Evolutionary conservation across 1,140 invertebrate species (phyloP).

Genomic region (Platyscapa corneri): DNA sequence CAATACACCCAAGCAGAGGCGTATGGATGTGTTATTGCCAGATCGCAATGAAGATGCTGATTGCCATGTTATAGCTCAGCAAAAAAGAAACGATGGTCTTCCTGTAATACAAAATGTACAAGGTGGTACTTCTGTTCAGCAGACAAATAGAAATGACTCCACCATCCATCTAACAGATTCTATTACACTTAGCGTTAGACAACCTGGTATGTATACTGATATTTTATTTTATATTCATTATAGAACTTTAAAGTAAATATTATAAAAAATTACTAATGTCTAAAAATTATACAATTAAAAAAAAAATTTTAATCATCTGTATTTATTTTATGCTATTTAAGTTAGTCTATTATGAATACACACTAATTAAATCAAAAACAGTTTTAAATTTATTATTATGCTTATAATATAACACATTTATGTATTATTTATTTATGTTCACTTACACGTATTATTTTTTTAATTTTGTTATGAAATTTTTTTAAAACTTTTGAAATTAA

Average conservation of each 20-base stretch:
- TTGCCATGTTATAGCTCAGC: slow-evolving; percentile 81
- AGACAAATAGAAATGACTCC: slow-evolving; percentile 73
- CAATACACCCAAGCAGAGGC: slow-evolving; percentile 65
- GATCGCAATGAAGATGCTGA: slow-evolving; percentile 78
- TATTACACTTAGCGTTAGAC: slow-evolving; percentile 80
- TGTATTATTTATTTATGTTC: not conserved
- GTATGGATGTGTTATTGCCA: slow-evolving; percentile 76
- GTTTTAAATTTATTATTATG: too few species aligned
- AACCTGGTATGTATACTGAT: slow-evolving; percentile 64
- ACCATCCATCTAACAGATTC: slow-evolving; percentile 79
- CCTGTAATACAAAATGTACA: slow-evolving; percentile 84
- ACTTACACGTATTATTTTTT: slow-evolving; percentile 1
- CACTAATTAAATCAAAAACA: too few species aligned
- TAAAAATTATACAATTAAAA: too few species aligned
- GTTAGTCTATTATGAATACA: too few species aligned
- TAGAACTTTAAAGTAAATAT: too few species aligned
- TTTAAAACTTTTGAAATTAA: slow-evolving; percentile 18
- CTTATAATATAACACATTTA: too few species aligned
- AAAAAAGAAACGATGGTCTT: slow-evolving; percentile 82
- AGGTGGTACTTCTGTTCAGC: slow-evolving; percentile 74
- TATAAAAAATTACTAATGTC: too few species aligned
- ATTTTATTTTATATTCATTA: not conserved
- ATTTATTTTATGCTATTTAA: too few species aligned
- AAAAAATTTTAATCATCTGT: too few species aligned
- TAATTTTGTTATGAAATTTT: slow-evolving; percentile 23